Base-by-base conservation (phyloP, 2,888 invertebrate species). In the Macrosiphum euphorbiae region DNA sequence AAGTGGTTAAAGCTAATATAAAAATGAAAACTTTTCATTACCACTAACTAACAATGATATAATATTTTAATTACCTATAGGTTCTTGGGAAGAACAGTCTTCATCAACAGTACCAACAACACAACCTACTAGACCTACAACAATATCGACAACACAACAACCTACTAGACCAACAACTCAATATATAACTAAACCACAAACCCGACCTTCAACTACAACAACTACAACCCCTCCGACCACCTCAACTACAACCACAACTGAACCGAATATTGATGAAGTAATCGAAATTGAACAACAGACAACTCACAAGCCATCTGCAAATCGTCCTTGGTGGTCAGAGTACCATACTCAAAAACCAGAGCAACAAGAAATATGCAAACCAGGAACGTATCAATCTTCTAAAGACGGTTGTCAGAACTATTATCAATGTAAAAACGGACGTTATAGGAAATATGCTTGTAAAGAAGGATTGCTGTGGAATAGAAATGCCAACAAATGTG, bases 391-490 rank as follows among this genome's bases (percentile, higher is more conserved):
- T 47, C 94, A 94, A 55, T 44, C 94, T 24, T 92, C 94, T 16
- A 78, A 88, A 24, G 78, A 85, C 10, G 93, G 61, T 52, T 94
- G 94, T 58, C 91, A 92, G 44, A 90, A 94, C 13, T 94, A 94
- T 55, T 94, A 94, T 61, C 52, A 92, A 52, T 94, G 94, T n/a
- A 97, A 98, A 61, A 96, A 97, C 2, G 98, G 98, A 0, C 97
- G 97, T 93, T 96, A 97, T 95, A 97, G 96, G 67, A 97, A 97
- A 95, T 97, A 98, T 95, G 97, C 97, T 95, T 98, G 98, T 95
- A 97, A 98, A 0, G 97, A 97, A 0, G 98, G 98, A 11, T 96
- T 98, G 87, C 98, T 98, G 95, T 98, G 98, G 98, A 98, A 98
- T 95, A 96, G 96, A 50, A 95, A 96, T 0, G 96, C 96, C 90